Base-by-base conservation (phyloP, 2,888 invertebrate species). In the Microplitis manilae region DNA sequence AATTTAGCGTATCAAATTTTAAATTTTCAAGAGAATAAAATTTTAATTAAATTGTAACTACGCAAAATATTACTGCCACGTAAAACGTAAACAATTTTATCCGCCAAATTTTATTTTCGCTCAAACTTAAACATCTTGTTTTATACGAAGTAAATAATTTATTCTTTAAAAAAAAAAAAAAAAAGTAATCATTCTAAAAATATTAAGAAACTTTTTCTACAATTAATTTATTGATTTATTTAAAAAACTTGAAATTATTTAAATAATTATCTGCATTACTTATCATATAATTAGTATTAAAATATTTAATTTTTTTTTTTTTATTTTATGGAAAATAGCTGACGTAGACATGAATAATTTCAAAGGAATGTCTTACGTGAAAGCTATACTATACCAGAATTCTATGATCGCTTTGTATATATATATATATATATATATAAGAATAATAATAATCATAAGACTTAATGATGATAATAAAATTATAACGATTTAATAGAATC, bases 311-410 rank as follows among this genome's bases (percentile, higher is more conserved):
- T 15, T 17, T 17, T 17, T 65, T 64, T 7, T 73, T 17, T 17
- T 20, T 13, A 62, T 15, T 17, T 62, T 62, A 65, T 30, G 30
- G 65, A 30, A 65, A 30, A 30, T 65, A 20, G 30, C 9, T 30
- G 17, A 9, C 60, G 67, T 68, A 67, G 69, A 70, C 72, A 9
- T 20, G 60, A 72, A 65, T 73, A 74, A 68, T 68, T 60, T 67
- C 17, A 71, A 68, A 68, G 40, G 68, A 74, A 76, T 64, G 39
- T 60, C 9, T 69, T 2, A 76, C 7, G 64, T 60, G 61, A 65
- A 39, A 68, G 40, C 50, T 77, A 38, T 15, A 8, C 50, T 70
- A 62, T 70, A 59, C 20, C 8, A 59, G 2, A 8, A 59, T 59
- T 70, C 50, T 70, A 65, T 13, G 62, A 62, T n/a, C 15, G 20